Conservation (phyloP, 2,888 invertebrate genomes). For the Axea sp. region DNA sequence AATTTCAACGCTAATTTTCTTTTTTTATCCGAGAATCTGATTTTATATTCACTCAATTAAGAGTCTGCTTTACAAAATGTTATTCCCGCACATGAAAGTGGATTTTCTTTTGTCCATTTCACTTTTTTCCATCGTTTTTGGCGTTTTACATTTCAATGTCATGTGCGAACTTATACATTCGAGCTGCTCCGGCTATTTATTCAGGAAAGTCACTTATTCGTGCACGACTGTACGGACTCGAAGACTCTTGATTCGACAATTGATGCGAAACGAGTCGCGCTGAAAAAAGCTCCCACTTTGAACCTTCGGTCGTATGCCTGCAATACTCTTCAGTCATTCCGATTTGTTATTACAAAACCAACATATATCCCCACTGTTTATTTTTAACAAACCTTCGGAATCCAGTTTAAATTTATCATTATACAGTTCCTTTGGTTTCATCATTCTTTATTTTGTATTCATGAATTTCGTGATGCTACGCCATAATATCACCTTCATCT, state of each 20-base stretch:
- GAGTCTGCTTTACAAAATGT: slow-evolving; percentile 30
- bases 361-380: too few relatives aligned
- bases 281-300: slow-evolving; percentile 45
- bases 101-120: slow-evolving; percentile 12
- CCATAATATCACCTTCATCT: too few relatives aligned
- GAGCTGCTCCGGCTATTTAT: slow-evolving; percentile 50
- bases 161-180: slow-evolving; percentile 50
- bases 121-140: slow-evolving; percentile 16
- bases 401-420: too few relatives aligned
- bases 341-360: slow-evolving; percentile 50
- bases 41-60: slow-evolving; percentile 30
- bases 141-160: slow-evolving; percentile 53
- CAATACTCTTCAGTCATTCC: slow-evolving; percentile 24
- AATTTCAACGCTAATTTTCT: too few relatives aligned
- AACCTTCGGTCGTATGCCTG: slow-evolving; percentile 13
- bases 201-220: slow-evolving; percentile 53
- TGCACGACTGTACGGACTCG: slow-evolving; percentile 34
- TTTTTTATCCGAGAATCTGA: too few relatives aligned
- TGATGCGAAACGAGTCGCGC: slow-evolving; percentile 34
- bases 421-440: too few relatives aligned
- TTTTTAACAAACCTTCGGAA: too few relatives aligned
- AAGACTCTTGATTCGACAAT: slow-evolving; percentile 51
- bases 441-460: too few relatives aligned
- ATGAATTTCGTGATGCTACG: too few relatives aligned
- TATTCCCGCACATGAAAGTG: slow-evolving; percentile 41